Conservation (phyloP, 2,888 invertebrate species). For the Galerucella nymphaeae region DNA sequence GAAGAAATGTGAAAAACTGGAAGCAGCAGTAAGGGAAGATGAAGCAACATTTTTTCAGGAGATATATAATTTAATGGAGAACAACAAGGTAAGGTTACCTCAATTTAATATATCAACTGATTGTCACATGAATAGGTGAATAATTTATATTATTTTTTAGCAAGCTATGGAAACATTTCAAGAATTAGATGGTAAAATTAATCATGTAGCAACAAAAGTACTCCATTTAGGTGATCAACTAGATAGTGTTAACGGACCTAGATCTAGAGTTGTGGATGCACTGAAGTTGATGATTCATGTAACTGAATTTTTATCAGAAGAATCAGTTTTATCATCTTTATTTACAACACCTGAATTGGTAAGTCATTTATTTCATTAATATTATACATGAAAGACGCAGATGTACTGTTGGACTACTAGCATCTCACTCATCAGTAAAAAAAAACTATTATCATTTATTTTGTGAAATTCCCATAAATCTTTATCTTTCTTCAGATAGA, state of each 20-base stretch:
- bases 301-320: constrained; percentile 89
- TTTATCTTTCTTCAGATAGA: constrained; percentile 73
- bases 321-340: constrained; percentile 84
- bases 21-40: constrained; percentile 85
- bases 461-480: constrained; percentile 12
- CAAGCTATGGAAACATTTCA: constrained; percentile 89
- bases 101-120: neutral
- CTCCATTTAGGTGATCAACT: constrained; percentile 98
- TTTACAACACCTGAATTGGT: constrained; percentile 84
- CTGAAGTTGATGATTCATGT: constrained; percentile 92
- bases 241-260: constrained; percentile 94
- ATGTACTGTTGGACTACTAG: too few species aligned
- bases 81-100: constrained; percentile 77
- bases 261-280: constrained; percentile 95
- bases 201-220: constrained; percentile 96
- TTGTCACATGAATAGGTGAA: neutral
- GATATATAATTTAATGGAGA: constrained; percentile 84
- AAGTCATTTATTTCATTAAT: constrained; percentile 26
- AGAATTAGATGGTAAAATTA: constrained; percentile 94
- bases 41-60: constrained; percentile 85
- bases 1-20: constrained; percentile 86
- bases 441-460: too few species aligned
- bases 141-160: constrained; percentile 60
- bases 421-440: too few species aligned
- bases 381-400: too few species aligned